Evolutionary conservation across 92 coral and sea anemone species (phyloP).

Genomic region (Meandrina meandrites): DNA sequence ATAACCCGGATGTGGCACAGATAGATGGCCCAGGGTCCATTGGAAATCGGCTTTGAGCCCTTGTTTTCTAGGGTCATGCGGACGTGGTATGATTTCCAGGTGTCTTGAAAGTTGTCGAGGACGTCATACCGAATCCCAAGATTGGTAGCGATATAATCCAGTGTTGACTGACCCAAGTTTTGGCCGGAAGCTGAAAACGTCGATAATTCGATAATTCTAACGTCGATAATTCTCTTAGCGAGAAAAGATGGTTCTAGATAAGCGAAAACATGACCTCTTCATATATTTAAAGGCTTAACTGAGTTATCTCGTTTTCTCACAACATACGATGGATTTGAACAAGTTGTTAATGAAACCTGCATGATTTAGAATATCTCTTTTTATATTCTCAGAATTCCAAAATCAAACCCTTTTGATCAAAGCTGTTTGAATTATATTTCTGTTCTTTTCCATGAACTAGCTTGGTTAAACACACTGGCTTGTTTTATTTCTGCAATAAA

Average conservation of each 20-base stretch:
- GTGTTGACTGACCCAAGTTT: slow-evolving; percentile 56
- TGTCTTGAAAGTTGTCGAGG: slow-evolving; percentile 88
- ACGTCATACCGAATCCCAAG: slow-evolving; percentile 89
- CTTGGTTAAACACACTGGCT: neutral
- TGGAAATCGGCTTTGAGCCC: slow-evolving; percentile 67
- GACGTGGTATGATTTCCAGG: slow-evolving; percentile 76
- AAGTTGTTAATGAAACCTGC: neutral
- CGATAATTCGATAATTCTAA: neutral
- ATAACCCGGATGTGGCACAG: slow-evolving; percentile 91
- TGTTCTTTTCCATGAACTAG: neutral
- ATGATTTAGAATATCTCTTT: no score
- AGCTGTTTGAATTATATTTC: no score
- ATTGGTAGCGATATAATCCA: slow-evolving; percentile 85
- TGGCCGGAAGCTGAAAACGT: neutral
- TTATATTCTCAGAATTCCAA: neutral
- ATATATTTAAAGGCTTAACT: no score
- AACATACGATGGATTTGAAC: neutral
- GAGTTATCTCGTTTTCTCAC: neutral
- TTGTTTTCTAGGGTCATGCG: slow-evolving; percentile 77
- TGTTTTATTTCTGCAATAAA: neutral
- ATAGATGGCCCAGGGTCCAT: slow-evolving; percentile 88
- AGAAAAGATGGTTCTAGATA: no score
- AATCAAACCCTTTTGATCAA: neutral
- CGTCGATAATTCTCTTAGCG: no score
- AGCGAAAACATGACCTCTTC: no score